Evolutionary conservation across 2,888 invertebrate genomes (phyloP).

Genomic region (Druceiella hillmani): DNA sequence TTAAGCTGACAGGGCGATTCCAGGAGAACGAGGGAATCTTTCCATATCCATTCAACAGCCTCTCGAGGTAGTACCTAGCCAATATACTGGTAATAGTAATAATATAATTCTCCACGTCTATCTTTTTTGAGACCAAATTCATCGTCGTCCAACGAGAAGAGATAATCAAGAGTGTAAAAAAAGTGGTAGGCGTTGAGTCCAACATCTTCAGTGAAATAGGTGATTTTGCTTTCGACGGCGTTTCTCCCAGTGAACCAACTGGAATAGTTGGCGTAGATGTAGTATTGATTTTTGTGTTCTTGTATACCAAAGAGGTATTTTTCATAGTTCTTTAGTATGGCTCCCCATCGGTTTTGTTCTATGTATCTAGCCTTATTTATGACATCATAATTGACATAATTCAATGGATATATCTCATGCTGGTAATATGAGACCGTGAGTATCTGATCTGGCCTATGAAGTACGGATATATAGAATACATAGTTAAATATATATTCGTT

Average conservation of each 20-base stretch:
- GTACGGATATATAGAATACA: slow-evolving; percentile 52
- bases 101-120: slow-evolving; percentile 50
- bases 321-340: background rate
- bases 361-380: slow-evolving; percentile 51
- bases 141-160: slow-evolving; percentile 57
- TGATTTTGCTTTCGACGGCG: slow-evolving; percentile 52
- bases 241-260: too few relatives aligned
- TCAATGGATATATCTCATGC: slow-evolving; percentile 60
- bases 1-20: slow-evolving; percentile 39
- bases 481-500: slow-evolving; percentile 61
- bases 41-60: slow-evolving; percentile 47
- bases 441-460: slow-evolving; percentile 51
- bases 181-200: slow-evolving; percentile 57
- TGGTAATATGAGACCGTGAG: slow-evolving; percentile 47
- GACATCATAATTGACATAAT: slow-evolving; percentile 62
- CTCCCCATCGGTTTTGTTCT: slow-evolving; percentile 34
- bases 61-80: slow-evolving; percentile 55
- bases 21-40: slow-evolving; percentile 41
- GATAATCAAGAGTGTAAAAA: slow-evolving; percentile 55
- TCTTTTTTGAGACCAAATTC: slow-evolving; percentile 36
- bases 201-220: slow-evolving; percentile 63
- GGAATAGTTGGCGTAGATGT: background rate
- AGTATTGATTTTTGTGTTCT: too few relatives aligned
- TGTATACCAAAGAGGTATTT: too few relatives aligned
- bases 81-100: slow-evolving; percentile 60